Evolutionary conservation across 2,888 invertebrate genomes (phyloP), one percentile per base, ranked within the genome.

Genomic region (Odontothrips loti): DNA sequence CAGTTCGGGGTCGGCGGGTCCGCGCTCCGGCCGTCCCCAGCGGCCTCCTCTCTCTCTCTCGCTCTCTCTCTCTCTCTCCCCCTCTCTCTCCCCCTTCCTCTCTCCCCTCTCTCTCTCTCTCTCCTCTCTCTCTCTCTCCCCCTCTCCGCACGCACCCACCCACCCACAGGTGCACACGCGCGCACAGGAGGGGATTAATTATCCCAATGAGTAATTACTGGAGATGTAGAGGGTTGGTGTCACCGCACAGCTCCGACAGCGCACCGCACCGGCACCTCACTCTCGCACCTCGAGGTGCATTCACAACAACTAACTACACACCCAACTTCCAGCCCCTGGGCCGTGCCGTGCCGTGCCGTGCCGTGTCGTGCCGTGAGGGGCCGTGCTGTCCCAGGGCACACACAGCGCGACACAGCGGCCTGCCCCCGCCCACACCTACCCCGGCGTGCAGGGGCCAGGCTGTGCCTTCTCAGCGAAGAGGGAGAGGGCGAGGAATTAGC

Each of bases 231-330:
- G 58, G n/a, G 58, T 58, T 0, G 58, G 15, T 17, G 58, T 17
- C 20, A 58, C 17, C 20, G 58, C 20, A 17, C 51, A 17, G 51
- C 20, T 58, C n/a, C 23, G 23, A 10, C 68, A 8, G 2, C 68
- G 27, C 68, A 1, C 23, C 68, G 68, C 68, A 3, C 0, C 68
- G 23, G 23, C 23, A 12, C 68, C 11, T n/a, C 58, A 17, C 10
- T 17, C 58, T n/a, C 58, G 20, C 58, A 58, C 58, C 68, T 58
- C 68, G 68, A 75, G 68, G 68, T 75, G 68, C 68, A 75, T 75
- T 75, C 68, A 75, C 68, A 27, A 68, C 68, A 68, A 75, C 68
- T 75, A 75, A 75, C 68, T 75, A 75, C 68, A 75, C 68, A 75
- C 23, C 68, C 68, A 75, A 75, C 68, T 75, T 75, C 68, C 68